Evolutionary conservation across 2,113 vertebrate species (phyloP).

Genomic region (Brienomyrus longianalis): DNA sequence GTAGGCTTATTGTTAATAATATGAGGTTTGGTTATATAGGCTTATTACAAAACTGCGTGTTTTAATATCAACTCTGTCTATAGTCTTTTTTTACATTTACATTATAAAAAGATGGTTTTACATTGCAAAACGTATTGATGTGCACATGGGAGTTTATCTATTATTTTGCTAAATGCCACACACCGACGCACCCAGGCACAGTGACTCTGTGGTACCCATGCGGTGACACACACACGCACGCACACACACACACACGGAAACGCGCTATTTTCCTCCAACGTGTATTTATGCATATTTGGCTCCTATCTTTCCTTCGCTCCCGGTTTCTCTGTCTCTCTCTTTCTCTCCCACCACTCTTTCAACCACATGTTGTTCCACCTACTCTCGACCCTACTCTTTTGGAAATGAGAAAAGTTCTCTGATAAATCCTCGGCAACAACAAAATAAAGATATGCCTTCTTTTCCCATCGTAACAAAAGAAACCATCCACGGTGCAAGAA

Average conservation of each 20-base stretch:
- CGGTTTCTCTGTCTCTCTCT: not conserved
- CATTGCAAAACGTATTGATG: not conserved
- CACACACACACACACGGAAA: not conserved
- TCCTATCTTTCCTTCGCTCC: constrained; percentile 17
- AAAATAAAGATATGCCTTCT: not conserved
- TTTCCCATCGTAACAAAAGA: not conserved
- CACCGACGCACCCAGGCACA: constrained; percentile 4
- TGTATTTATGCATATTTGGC: constrained; percentile 6
- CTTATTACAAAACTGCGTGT: too few species aligned
- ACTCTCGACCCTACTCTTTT: not conserved
- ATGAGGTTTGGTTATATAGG: not conserved
- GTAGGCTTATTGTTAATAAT: not conserved
- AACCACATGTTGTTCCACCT: not conserved
- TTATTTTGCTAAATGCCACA: not conserved
- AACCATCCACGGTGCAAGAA: not conserved
- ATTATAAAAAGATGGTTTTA: not conserved
- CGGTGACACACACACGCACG: not conserved
- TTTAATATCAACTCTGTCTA: too few species aligned
- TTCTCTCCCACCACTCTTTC: constrained; percentile 14
- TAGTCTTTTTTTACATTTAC: too few species aligned
- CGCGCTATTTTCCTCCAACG: constrained; percentile 4
- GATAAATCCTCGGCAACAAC: not conserved
- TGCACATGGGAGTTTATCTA: not conserved
- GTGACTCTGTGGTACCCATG: not conserved
- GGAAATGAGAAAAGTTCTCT: constrained; percentile 12